Percentiles rank a stretch among this genome's conserved stretches.
These are phyloP conservation scores for Danaus chrysippus DNA, from an alignment of 2,888 invertebrate species.

Conservation along the genomic window DNA sequence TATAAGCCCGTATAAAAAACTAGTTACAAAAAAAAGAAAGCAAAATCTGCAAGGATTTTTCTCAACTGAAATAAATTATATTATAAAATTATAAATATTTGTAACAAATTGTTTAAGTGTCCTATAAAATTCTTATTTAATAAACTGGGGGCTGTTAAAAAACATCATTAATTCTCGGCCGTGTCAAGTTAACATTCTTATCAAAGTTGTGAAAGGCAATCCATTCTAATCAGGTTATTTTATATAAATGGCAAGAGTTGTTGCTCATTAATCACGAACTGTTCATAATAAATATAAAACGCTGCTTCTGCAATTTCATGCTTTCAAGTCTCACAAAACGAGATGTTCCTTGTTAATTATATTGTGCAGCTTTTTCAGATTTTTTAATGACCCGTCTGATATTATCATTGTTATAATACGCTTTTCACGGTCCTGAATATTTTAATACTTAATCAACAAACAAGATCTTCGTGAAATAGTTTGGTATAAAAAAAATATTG, in stretches of 20 bases:
- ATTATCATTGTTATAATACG: background rate
- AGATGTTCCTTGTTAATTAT: slow-evolving; percentile 31
- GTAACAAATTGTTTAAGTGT: background rate
- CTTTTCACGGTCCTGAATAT: too few relatives aligned
- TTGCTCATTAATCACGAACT: slow-evolving; percentile 37
- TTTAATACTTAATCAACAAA: too few relatives aligned
- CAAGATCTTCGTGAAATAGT: too few relatives aligned
- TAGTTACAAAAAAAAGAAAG: too few relatives aligned
- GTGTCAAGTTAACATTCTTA: slow-evolving; percentile 36
- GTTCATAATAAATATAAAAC: slow-evolving; percentile 35
- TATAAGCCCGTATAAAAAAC: too few relatives aligned
- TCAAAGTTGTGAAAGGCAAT: slow-evolving; percentile 35
- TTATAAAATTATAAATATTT: background rate
- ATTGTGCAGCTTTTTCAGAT: slow-evolving; percentile 24
- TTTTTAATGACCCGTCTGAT: slow-evolving; percentile 2
- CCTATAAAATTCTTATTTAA: slow-evolving; percentile 17
- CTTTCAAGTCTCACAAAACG: slow-evolving; percentile 23
- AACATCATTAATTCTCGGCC: slow-evolving; percentile 25
- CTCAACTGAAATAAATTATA: too few relatives aligned
- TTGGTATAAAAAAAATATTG: too few relatives aligned
- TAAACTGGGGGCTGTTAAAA: slow-evolving; percentile 16
- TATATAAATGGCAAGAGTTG: slow-evolving; percentile 40
- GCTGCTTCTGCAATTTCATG: slow-evolving; percentile 30
- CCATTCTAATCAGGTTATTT: slow-evolving; percentile 41
- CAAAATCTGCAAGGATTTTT: too few relatives aligned